phyloP scores from a whole-genome alignment of 2,888 invertebrate genomes.

The Hyalella azteca region DNA sequence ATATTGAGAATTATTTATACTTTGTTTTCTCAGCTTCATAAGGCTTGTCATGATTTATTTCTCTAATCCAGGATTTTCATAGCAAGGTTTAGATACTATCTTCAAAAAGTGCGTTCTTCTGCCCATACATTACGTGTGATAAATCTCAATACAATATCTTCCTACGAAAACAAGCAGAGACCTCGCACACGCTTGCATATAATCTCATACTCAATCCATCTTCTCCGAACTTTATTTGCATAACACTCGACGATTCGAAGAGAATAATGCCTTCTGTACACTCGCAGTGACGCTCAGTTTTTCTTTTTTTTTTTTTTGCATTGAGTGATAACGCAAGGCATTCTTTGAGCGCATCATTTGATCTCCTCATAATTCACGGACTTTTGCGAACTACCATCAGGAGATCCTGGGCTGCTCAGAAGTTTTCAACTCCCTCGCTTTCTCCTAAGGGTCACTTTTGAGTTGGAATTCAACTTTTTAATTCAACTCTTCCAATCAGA shows the following conservation, averaged over 20 bases:
- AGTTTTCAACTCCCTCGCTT: no score
- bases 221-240: constrained; percentile 2
- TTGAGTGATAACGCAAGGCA: neutral
- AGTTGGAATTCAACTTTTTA: no score
- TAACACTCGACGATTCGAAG: neutral
- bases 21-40: no score
- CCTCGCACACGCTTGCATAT: constrained; percentile 30
- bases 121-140: constrained; percentile 8
- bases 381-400: constrained; percentile 3
- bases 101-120: no score
- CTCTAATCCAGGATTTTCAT: no score
- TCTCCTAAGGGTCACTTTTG: no score
- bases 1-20: no score
- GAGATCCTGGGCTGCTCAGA: no score
- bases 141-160: constrained; percentile 30
- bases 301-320: neutral
- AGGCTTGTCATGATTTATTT: no score
- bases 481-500: no score
- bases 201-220: constrained; percentile 16
- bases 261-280: neutral
- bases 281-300: neutral
- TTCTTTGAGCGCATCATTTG: neutral
- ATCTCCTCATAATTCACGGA: constrained; percentile 15
- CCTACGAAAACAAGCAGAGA: constrained; percentile 22
- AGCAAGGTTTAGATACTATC: no score